Base-by-base conservation (phyloP, 2,113 vertebrate species). In the Hemichromis elongatus region DNA sequence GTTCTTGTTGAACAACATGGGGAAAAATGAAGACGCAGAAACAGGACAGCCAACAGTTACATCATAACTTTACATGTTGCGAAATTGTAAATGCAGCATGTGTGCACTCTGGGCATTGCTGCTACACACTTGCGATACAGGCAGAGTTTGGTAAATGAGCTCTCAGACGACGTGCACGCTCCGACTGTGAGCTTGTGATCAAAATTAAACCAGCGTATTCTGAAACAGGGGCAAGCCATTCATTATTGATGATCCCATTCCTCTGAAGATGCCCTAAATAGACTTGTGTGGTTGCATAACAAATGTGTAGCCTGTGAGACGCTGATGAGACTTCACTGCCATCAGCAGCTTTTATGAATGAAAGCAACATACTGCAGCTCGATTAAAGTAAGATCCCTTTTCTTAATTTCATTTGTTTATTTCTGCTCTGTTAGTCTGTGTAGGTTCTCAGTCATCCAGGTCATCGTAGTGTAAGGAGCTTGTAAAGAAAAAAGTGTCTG, bases 191-290 rank as follows among this genome's bases (percentile, higher is more conserved):
- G 75, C 8, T 47, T 82, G 81, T 24, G 84, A 91, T 91, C 81
- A 47, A 85, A 77, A 90, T 80, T 54, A 84, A 90, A 86, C 56
- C 53, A 89, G 83, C 82, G 42, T 21, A 35, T 63, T 86, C 33
- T 88, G 53, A 92, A 93, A 92, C 86, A 88, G 81, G 85, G 86
- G 66, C 80, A 77, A 63, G 52, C 53, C 61, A 90, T 95, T 83
- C 61, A 94, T 94, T 92, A 94, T 95, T 92, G 91, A 94, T 93
- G 89, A 88, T 18, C 66, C 63, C 42, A 80, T 92, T 70, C 75
- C 79, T 87, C 61, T 89, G 88, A 93, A 91, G 92, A 93, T 89
- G 86, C 45, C 86, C 90, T 55, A 93, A 91, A 94, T 94, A 91
- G 80, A 70, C 42, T 79, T 24, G 56, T 37, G 70, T 70, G 24